Base-by-base conservation (phyloP, 2,888 invertebrate genomes). In the Epinotia bilunana region DNA sequence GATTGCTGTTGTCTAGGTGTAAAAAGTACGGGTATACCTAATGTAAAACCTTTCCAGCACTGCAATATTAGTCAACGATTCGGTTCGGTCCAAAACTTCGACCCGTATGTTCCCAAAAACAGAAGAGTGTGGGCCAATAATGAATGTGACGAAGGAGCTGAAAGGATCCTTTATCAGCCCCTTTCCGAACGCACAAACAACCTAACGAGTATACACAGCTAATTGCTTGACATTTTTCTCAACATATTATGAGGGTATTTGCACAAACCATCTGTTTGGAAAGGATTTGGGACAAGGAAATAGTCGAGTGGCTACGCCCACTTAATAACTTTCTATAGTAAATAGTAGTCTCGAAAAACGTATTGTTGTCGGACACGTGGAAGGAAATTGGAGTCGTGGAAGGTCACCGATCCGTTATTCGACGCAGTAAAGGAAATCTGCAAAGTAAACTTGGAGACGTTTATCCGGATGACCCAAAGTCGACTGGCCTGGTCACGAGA, bases 131-230 rank as follows among this genome's bases (percentile, higher is more conserved):
- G 60, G 53, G 53, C 69, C 63, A 74, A 74, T 69, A 74, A 69
- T 69, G 62, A 69, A 69, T 74, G 62, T 55, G 69, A 49, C 58
- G 53, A 23, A 57, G 63, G 49, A 43, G 23, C 39, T 73, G 73
- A 68, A 62, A 73, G 39, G 67, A 55, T 57, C 46, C 63, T 63
- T 74, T 74, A 74, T 69, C 63, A 69, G 69, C 33, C 63, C 60
- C 58, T 73, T 73, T 68, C 16, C 43, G 33, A 57, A 57, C 67
- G 49, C 55, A 62, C 69, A 58, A 62, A 68, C 43, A 53, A 6
- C 33, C 69, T 69, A 74, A 74, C 57, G 69, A 74, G 57, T 74
- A 57, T 63, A 63, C 63, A 46, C 33, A 58, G 33, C 63, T 74
- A 73, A 64, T 72, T 64, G 49, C 28, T 16, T 28, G 11, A 5